Evolutionary conservation across 1,140 invertebrate species (phyloP).

Genomic region (Caenorhabditis inopinata): DNA sequence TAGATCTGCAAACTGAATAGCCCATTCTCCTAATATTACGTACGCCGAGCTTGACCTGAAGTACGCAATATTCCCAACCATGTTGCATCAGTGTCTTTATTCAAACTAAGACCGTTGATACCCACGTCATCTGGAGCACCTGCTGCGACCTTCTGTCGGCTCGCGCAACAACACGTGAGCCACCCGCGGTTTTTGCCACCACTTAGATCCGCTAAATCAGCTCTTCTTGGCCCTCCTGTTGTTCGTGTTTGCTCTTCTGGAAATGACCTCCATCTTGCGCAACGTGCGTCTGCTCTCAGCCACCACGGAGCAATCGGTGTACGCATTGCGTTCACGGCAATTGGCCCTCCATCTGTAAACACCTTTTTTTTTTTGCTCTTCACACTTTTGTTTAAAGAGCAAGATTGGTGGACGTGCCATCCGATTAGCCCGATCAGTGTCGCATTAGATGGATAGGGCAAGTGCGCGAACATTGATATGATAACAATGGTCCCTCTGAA

Average conservation of each 20-base stretch:
- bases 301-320: background rate
- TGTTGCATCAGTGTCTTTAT: background rate
- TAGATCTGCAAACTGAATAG: no score
- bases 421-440: background rate
- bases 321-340: background rate
- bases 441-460: background rate
- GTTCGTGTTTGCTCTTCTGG: background rate
- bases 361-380: background rate
- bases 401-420: background rate
- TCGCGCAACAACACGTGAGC: no score
- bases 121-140: conserved; percentile 6
- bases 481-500: background rate
- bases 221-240: background rate
- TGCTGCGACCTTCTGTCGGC: background rate
- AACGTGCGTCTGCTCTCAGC: background rate
- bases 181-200: background rate
- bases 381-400: conserved; percentile 12
- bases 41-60: no score
- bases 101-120: background rate
- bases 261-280: background rate
- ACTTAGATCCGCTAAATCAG: background rate
- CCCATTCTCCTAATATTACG: no score
- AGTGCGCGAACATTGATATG: conserved; percentile 20
- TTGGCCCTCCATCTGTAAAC: no score
- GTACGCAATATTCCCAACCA: background rate